Evolutionary conservation across 2,888 invertebrate species (phyloP).

Genomic region (Cephus runcator): DNA sequence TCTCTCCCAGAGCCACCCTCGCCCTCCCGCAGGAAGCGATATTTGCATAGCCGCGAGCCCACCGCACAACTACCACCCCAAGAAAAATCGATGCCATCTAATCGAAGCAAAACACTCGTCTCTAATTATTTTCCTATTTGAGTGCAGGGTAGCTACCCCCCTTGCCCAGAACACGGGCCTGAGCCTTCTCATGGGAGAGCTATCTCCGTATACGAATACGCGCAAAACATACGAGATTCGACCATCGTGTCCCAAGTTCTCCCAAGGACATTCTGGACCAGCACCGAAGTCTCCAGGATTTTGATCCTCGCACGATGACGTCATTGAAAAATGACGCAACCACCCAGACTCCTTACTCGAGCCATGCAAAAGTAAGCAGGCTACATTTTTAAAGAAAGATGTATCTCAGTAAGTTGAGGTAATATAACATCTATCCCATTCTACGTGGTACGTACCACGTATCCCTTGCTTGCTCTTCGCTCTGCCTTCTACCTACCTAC

Average conservation of each 20-base stretch:
- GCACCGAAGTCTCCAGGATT: too few species aligned
- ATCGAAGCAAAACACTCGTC: conserved; percentile 59
- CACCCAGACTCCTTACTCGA: background rate
- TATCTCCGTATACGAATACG: background rate
- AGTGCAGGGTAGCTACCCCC: background rate
- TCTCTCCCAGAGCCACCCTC: conserved; percentile 26
- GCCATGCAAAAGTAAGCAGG: background rate
- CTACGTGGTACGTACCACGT: background rate
- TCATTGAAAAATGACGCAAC: too few species aligned
- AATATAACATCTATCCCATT: background rate
- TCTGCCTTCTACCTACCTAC: too few species aligned
- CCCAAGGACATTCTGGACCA: too few species aligned
- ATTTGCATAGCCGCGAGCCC: conserved; percentile 59
- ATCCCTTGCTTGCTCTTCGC: too few species aligned
- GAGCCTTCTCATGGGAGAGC: background rate
- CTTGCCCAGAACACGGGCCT: background rate
- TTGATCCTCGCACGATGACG: too few species aligned
- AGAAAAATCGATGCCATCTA: conserved; percentile 53
- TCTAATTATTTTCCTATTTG: conserved; percentile 47
- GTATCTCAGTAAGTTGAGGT: background rate
- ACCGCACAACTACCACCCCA: conserved; percentile 20
- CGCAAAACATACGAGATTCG: background rate
- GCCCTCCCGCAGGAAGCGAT: conserved; percentile 28
- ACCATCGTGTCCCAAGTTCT: too few species aligned
- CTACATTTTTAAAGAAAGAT: background rate